Evolutionary conservation across 2,113 vertebrate species (phyloP), one percentile per base, ranked within the genome.

Genomic region (Empidonax alnorum): DNA sequence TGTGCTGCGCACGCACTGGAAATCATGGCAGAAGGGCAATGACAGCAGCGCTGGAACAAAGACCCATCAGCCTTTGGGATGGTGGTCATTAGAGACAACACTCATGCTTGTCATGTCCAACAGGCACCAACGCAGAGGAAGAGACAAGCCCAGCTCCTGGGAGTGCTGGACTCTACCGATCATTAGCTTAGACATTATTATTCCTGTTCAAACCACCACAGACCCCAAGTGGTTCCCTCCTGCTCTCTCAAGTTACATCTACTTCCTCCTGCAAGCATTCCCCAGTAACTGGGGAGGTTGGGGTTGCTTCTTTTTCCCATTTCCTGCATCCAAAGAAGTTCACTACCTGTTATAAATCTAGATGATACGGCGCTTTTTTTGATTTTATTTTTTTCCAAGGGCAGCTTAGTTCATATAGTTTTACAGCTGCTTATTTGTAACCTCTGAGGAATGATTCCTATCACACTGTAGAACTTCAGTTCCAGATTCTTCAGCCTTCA

Each of bases 1-100:
- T 31, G 74, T 13, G 7, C 28, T 2, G 0, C 1, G 1, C 7
- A 25, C 3, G 1, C n/a, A 6, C 63, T 53, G 65, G n/a, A 44
- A 58, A 37, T 19, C 62, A 3, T 2, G 0, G 63, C 31, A 6
- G 46, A 68, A 77, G 41, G 44, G 42, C 24, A 47, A 37, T 0
- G 0, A n/a, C 75, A 30, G 16, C 3, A 0, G 14, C 46, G 33
- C 21, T 7, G 46, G 37, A 65, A 42, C 14, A 9, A 52, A 41
- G 37, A 7, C 3, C 12, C 7, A 0, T 9, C 14, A 28, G 53
- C 30, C 37, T 16, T 47, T 30, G 4, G 14, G 59, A 24, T 31
- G 27, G 52, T 1, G 7, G 12, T 44, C 19, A 35, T 35, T 35
- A 33, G 42, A 41, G 10, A 31, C 5, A 44, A 3, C 16, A 2